Conservation (phyloP, 2,888 invertebrate genomes). For the Homarus gammarus region DNA sequence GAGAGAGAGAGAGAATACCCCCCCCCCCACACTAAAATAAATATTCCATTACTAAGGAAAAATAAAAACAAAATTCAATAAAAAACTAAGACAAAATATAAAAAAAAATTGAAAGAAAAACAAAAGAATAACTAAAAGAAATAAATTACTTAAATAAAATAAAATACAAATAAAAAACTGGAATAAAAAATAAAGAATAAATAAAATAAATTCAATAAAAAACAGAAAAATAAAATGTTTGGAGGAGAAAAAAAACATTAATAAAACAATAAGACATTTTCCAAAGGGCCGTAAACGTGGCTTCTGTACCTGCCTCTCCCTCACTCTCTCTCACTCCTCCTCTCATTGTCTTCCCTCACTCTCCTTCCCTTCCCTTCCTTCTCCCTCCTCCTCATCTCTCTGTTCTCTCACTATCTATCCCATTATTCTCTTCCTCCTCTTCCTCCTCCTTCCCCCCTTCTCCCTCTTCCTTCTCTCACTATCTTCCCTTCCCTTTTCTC, state of each 20-base stretch:
- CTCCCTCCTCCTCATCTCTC: not conserved
- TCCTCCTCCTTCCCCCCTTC: not conserved
- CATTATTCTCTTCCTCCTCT: not conserved
- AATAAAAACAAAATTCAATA: no score
- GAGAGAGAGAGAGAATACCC: slow-evolving; percentile 14
- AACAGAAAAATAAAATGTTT: no score
- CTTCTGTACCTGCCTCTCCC: slow-evolving; percentile 8
- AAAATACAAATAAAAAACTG: no score
- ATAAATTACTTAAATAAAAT: no score
- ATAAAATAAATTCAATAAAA: no score
- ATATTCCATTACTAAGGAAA: no score
- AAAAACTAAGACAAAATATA: no score
- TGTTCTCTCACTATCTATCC: not conserved
- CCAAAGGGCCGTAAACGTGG: slow-evolving; percentile 14
- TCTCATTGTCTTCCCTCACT: not conserved
- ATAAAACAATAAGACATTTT: slow-evolving; percentile 4
- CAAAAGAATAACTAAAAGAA: no score
- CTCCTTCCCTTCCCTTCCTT: not conserved
- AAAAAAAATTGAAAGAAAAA: no score
- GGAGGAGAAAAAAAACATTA: not conserved
- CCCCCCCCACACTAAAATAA: no score
- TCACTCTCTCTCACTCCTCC: not conserved
- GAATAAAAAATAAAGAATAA: no score
- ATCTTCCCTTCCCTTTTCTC: not conserved
- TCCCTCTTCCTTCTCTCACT: not conserved